Percentiles rank a stretch among this genome's conserved stretches.
These are phyloP conservation scores for Capromys pilorides DNA, from an alignment of 2,797 vertebrate genomes.

Conservation along the genomic window DNA sequence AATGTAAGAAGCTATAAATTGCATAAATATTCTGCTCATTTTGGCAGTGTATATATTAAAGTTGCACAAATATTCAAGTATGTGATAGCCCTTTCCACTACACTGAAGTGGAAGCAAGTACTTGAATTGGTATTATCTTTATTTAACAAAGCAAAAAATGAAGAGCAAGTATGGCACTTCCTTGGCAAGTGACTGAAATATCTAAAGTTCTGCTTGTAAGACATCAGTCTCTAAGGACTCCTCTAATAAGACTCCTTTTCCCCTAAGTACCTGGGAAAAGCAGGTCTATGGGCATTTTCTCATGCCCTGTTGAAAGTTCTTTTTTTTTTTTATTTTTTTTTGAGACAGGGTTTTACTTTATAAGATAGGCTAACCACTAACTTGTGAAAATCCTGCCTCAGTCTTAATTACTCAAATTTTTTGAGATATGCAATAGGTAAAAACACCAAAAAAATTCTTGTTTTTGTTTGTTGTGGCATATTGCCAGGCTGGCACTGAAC, in stretches of 20 bases:
- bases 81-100: slow-evolving; percentile 91
- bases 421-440: background rate
- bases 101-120: slow-evolving; percentile 88
- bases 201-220: background rate
- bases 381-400: background rate
- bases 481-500: background rate
- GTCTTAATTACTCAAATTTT: background rate
- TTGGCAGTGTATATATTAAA: background rate
- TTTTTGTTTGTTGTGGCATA: background rate
- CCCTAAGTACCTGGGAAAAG: background rate
- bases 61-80: slow-evolving; percentile 90
- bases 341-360: background rate
- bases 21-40: background rate
- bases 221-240: background rate
- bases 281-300: background rate
- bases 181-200: background rate
- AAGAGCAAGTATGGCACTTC: background rate
- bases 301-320: background rate
- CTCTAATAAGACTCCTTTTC: background rate
- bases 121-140: slow-evolving; percentile 82
- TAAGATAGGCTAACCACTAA: background rate
- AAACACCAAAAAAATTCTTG: background rate
- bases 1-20: background rate
- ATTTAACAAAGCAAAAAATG: background rate
- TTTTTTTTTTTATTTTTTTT: background rate